Evolutionary conservation across 2,888 invertebrate genomes (phyloP), one percentile per base, ranked within the genome.

Genomic region (Pycnomerus fuliginosus): DNA sequence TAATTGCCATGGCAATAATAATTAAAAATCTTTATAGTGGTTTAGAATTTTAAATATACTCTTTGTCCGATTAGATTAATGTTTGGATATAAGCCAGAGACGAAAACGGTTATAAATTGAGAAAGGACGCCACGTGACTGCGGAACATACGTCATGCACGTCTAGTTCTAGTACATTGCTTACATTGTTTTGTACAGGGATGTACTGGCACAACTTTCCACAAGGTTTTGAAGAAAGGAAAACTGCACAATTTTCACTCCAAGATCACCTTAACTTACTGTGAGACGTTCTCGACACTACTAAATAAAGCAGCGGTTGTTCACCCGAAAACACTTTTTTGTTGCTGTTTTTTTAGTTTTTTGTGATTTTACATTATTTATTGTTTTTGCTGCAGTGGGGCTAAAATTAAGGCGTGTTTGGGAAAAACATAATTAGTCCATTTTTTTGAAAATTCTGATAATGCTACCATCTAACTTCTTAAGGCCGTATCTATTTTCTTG

Each of bases 21-120:
- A n/a, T n/a, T n/a, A n/a, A n/a, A n/a, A n/a, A n/a, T 59, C 53
- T 63, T 68, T 69, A 68, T 64, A 66, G 67, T 62, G 52, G 68
- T 53, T 68, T 68, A 64, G 53, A 65, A 65, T 59, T 60, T 59
- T 59, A 62, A 60, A 60, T 62, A 60, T 51, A 45, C 52, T 51
- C 48, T 52, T 48, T 46, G 55, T 56, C 54, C 50, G 52, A 55
- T 56, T 52, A 53, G 55, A 49, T 45, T 30, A 41, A 33, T 41
- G 41, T 45, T 56, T 65, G 68, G 64, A 55, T 15, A 16, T 33
- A 27, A 44, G 60, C 67, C 68, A 67, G 61, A 38, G 44, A 47
- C 55, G 67, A 67, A 68, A 68, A 46, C 65, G 58, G 59, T 59
- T 68, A 67, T 63, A 68, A 68, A 65, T 64, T 12, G 48, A 45